phyloP scores from a whole-genome alignment of 1,140 invertebrate genomes.

The Euura lappo region DNA sequence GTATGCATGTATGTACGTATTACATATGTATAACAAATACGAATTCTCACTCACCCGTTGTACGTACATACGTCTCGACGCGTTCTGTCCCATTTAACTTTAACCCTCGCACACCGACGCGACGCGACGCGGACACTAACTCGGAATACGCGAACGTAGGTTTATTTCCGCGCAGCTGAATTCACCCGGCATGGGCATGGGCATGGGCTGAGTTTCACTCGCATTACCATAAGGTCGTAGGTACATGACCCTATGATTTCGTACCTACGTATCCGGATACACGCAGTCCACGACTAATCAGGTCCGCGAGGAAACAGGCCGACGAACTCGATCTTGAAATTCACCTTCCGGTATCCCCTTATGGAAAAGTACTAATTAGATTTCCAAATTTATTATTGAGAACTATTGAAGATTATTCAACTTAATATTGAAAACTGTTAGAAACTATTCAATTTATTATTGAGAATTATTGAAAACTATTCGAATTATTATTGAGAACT shows the following conservation, averaged over 20 bases:
- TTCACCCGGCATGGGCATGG: not conserved
- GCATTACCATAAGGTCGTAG: not conserved
- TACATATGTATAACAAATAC: not conserved
- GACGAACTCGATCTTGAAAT: too few species aligned
- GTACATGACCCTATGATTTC: not conserved
- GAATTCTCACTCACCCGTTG: not conserved
- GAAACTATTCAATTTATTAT: too few species aligned
- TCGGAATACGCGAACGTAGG: not conserved
- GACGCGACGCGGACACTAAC: not conserved
- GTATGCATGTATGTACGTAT: too few species aligned
- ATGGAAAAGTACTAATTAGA: too few species aligned
- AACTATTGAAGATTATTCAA: too few species aligned
- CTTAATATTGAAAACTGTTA: too few species aligned
- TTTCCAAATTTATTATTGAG: too few species aligned
- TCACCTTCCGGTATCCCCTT: too few species aligned
- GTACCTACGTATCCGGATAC: not conserved
- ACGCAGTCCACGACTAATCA: too few species aligned
- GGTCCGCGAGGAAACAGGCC: too few species aligned
- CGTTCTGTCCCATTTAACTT: constrained; percentile 5
- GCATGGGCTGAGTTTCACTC: not conserved
- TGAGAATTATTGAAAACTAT: too few species aligned
- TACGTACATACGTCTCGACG: not conserved
- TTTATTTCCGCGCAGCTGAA: constrained; percentile 5
- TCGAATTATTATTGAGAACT: too few species aligned
- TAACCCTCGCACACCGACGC: not conserved